Percentiles rank a stretch among this genome's conserved stretches.
phyloP scores from a whole-genome alignment of 92 coral and sea anemone species.

The Palythoa heliodiscus region DNA sequence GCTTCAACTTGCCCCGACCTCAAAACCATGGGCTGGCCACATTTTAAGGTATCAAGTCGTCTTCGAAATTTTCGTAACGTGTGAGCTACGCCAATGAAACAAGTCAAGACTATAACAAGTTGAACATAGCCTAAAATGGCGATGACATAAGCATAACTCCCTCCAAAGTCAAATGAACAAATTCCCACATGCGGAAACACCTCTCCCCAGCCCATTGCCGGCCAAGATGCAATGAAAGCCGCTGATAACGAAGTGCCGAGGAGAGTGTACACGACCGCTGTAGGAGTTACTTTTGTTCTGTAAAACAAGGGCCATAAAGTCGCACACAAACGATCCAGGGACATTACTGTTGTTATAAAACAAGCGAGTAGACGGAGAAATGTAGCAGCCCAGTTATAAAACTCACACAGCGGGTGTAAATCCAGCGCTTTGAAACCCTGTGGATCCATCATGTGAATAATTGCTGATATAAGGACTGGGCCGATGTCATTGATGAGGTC shows the following conservation, averaged over 20 bases:
- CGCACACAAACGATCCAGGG: slow-evolving; percentile 46
- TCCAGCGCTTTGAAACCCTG: slow-evolving; percentile 38
- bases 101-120: slow-evolving; percentile 47
- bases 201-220: slow-evolving; percentile 64
- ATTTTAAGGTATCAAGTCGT: slow-evolving; percentile 31
- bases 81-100: slow-evolving; percentile 56
- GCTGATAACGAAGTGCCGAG: slow-evolving; percentile 43
- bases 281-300: slow-evolving; percentile 56
- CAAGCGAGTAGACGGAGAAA: slow-evolving; percentile 57
- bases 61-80: slow-evolving; percentile 37
- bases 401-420: slow-evolving; percentile 41
- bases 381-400: slow-evolving; percentile 60
- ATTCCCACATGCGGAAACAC: slow-evolving; percentile 45
- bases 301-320: slow-evolving; percentile 49
- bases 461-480: slow-evolving; percentile 50
- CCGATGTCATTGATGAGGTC: slow-evolving; percentile 55
- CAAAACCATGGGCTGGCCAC: slow-evolving; percentile 47
- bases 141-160: slow-evolving; percentile 51
- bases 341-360: slow-evolving; percentile 56
- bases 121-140: slow-evolving; percentile 55
- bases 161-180: slow-evolving; percentile 64
- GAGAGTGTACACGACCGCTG: slow-evolving; percentile 1
- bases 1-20: slow-evolving; percentile 39
- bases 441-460: slow-evolving; percentile 33
- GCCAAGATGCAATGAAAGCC: slow-evolving; percentile 59